phyloP scores from a whole-genome alignment of 2,113 vertebrate genomes.

The Stigmatopora nigra region DNA sequence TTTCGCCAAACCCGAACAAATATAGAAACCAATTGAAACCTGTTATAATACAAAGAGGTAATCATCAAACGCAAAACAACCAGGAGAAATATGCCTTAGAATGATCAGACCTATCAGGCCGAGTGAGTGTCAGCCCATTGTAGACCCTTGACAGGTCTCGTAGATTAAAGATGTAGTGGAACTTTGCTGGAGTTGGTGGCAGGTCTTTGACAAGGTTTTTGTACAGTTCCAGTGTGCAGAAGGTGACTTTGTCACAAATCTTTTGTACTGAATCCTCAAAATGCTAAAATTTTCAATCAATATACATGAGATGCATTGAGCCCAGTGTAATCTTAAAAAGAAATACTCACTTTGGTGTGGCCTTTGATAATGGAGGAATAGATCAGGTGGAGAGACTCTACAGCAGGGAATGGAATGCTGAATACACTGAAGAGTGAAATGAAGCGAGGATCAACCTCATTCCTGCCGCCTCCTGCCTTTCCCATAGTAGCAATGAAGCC shows the following conservation, averaged over 20 bases:
- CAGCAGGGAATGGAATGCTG: conserved; percentile 81
- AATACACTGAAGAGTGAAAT: conserved; percentile 89
- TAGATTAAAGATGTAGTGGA: conserved; percentile 96
- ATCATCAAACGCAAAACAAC: not conserved
- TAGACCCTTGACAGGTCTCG: conserved; percentile 88
- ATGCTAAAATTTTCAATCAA: conserved; percentile 53
- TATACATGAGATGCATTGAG: not conserved
- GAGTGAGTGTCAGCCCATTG: conserved; percentile 81
- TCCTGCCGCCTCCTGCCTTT: conserved; percentile 90
- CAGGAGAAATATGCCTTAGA: not conserved
- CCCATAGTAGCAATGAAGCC: conserved; percentile 93
- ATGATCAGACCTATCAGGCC: conserved; percentile 74
- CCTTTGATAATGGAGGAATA: conserved; percentile 87
- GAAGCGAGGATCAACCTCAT: conserved; percentile 88
- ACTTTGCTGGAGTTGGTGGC: conserved; percentile 91
- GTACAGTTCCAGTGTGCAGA: conserved; percentile 83
- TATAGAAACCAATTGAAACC: conserved; percentile 78
- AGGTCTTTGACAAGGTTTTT: conserved; percentile 78
- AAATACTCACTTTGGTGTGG: conserved; percentile 75
- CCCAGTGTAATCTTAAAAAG: not conserved
- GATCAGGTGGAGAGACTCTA: conserved; percentile 80
- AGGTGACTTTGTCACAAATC: conserved; percentile 75
- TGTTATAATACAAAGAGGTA: conserved; percentile 40
- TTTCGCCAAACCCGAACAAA: conserved; percentile 97
- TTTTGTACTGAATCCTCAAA: conserved; percentile 74